Conservation (phyloP, 2,113 vertebrate genomes). For the Plecturocebus donacophilus region DNA sequence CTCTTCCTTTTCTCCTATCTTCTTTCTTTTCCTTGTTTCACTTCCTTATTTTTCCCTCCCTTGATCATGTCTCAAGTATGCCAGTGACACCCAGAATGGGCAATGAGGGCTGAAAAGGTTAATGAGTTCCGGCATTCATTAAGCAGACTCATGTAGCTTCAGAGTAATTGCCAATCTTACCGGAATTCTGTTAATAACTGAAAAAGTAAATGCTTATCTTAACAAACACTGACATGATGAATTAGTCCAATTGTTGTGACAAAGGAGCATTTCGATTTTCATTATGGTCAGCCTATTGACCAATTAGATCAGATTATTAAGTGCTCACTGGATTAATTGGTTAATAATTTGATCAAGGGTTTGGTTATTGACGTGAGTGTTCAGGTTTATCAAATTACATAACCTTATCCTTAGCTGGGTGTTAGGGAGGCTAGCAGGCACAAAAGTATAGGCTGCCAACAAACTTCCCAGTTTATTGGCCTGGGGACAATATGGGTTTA, state of each 20-base stretch:
- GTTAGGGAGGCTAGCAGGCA: neutral
- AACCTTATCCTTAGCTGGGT: neutral
- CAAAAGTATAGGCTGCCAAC: neutral
- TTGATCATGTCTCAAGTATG: neutral
- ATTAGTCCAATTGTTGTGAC: constrained; percentile 35
- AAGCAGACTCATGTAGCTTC: neutral
- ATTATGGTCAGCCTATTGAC: neutral
- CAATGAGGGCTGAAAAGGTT: neutral
- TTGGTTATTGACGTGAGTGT: constrained; percentile 9
- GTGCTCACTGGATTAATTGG: constrained; percentile 47
- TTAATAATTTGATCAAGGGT: constrained; percentile 47
- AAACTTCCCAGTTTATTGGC: neutral
- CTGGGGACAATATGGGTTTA: neutral
- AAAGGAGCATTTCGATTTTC: constrained; percentile 52
- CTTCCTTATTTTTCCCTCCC: neutral
- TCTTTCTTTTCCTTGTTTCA: neutral
- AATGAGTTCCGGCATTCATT: neutral
- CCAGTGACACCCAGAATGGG: neutral
- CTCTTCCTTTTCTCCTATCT: neutral
- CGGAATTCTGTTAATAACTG: constrained; percentile 23
- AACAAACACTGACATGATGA: constrained; percentile 38
- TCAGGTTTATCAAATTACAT: neutral
- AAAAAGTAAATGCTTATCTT: constrained; percentile 63
- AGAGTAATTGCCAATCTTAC: neutral
- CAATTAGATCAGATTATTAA: neutral